Evolutionary conservation across 35 echinoderm and acorn worm genomes (phyloP).

Genomic region (Eucidaris tribuloides): DNA sequence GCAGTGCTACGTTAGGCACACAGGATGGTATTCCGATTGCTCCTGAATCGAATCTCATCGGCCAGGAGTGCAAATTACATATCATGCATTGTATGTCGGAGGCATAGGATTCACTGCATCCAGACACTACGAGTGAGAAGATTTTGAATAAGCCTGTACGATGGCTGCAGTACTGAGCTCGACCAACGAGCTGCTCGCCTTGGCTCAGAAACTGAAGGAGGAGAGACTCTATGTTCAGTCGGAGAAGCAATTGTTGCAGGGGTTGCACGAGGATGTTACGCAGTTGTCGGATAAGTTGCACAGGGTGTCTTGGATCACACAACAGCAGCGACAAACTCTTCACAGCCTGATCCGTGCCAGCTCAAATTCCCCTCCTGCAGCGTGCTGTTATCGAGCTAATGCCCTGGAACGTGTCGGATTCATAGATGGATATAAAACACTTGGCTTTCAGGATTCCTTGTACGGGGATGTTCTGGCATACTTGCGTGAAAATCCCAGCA

Average conservation of each 20-base stretch:
- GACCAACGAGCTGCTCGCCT: slow-evolving; percentile 60
- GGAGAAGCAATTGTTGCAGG: slow-evolving; percentile 69
- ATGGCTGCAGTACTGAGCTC: slow-evolving; percentile 1
- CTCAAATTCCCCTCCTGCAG: slow-evolving; percentile 57
- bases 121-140: too few species aligned
- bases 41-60: too few species aligned
- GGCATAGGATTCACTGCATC: too few species aligned
- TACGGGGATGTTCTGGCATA: slow-evolving; percentile 81
- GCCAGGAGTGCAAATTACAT: too few species aligned
- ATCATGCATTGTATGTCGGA: too few species aligned
- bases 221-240: slow-evolving; percentile 83
- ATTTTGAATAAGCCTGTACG: not conserved
- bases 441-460: slow-evolving; percentile 66
- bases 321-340: slow-evolving; percentile 88
- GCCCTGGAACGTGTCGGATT: slow-evolving; percentile 79
- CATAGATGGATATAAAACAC: slow-evolving; percentile 77
- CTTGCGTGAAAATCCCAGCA: slow-evolving; percentile 67
- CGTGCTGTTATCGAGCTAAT: slow-evolving; percentile 89
- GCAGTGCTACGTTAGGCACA: too few species aligned
- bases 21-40: too few species aligned
- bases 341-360: slow-evolving; percentile 71
- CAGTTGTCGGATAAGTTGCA: slow-evolving; percentile 70
- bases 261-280: slow-evolving; percentile 75
- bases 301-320: slow-evolving; percentile 81
- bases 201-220: slow-evolving; percentile 83